Evolutionary conservation across 2,888 invertebrate species (phyloP), one percentile per base, ranked within the genome.

Genomic region (Oscheius myriophilus): DNA sequence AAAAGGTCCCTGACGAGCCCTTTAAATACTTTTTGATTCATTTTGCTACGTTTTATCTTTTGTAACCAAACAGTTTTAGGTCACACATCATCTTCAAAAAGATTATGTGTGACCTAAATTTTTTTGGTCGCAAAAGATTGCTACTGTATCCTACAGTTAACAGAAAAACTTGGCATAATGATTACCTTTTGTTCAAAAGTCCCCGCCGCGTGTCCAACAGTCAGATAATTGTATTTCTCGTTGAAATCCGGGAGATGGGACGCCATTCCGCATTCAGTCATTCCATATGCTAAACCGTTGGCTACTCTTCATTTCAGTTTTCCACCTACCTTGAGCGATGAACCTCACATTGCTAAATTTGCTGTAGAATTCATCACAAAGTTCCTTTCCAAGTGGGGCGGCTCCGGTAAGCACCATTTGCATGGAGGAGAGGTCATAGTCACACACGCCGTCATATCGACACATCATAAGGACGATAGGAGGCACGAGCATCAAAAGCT

Each of bases 391-490:
- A n/a, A 73, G 67, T 6, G 82, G 82, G 9, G 82, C 82, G 2
- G 83, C 82, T 1, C 83, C 83, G 16, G 78, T 70, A 11, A 80
- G 43, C 26, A 70, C 63, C 33, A 70, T n/a, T 39, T 59, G 89
- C 2, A 94, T 86, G n/a, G 91, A 91, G 0, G 91, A 91, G 69
- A 94, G 87, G 87, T 94, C 91, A 84, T 92, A 93, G 70, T 92
- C 90, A 51, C 91, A 89, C 1, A 93, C 92, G 55, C 90, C 88
- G 0, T 91, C 90, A 86, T 91, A 89, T 65, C 91, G 90, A 0
- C 90, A 90, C 88, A 93, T 89, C 78, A 92, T 90, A 26, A 93
- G 90, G 86, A 93, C 90, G 65, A 92, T 89, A 18, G 94, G 93
- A 4, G 94, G 94, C 9, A 93, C 94, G 2, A 92, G 86, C 79